These are phyloP conservation scores for Diglossa cyanea DNA, from an alignment of 2,797 vertebrate genomes.

Conservation along the genomic window DNA sequence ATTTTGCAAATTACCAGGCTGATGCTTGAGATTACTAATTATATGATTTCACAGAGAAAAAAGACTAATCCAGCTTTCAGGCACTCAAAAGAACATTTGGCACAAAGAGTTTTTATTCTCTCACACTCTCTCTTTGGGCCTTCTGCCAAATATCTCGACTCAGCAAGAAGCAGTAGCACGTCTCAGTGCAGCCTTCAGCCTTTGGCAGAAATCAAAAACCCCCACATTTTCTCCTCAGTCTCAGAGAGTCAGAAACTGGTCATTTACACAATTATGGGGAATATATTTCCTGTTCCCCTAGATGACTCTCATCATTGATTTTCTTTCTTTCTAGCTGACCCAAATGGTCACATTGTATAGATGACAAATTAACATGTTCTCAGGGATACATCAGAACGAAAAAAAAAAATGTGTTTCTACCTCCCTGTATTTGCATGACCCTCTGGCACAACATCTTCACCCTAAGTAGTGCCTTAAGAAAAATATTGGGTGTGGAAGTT, in stretches of 20 bases:
- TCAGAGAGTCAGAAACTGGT: neutral
- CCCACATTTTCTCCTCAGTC: neutral
- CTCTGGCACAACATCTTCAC: neutral
- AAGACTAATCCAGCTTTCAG: conserved; percentile 43
- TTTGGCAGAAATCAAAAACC: neutral
- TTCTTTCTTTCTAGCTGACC: conserved; percentile 2
- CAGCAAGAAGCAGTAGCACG: conserved; percentile 43
- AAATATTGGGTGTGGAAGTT: neutral
- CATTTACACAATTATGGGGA: neutral
- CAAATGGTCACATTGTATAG: neutral
- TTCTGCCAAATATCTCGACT: conserved; percentile 37
- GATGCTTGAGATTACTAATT: conserved; percentile 43
- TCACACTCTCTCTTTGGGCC: conserved; percentile 7
- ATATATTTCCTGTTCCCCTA: neutral
- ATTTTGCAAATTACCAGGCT: conserved; percentile 51
- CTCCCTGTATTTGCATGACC: neutral
- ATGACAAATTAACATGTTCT: neutral
- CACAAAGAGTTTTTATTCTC: conserved; percentile 43
- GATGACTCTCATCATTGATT: neutral
- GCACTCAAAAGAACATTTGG: conserved; percentile 59
- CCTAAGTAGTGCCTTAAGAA: neutral
- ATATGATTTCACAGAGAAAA: conserved; percentile 50
- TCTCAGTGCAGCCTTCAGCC: conserved; percentile 35
- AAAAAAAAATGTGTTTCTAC: neutral
- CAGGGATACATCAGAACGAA: neutral